Conservation (phyloP, 2,113 vertebrate genomes). For the Burhinus oedicnemus region DNA sequence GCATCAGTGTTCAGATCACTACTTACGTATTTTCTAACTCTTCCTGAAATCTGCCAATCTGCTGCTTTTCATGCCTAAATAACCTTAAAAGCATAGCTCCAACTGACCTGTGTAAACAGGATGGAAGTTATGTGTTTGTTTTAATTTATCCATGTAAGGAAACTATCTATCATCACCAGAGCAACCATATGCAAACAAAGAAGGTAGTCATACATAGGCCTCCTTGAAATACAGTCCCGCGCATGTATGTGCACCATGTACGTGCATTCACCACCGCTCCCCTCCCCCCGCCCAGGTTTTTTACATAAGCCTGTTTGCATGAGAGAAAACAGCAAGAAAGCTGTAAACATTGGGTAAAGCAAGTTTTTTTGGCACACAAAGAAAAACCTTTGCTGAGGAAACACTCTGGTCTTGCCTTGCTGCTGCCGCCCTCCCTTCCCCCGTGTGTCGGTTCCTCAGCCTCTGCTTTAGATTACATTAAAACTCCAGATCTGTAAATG, state of each 20-base stretch:
- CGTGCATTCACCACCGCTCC: not conserved
- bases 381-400: not conserved
- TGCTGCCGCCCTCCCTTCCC: not conserved
- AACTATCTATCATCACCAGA: not conserved
- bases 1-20: not conserved
- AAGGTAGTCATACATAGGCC: not conserved
- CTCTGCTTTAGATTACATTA: conserved; percentile 35
- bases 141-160: not conserved
- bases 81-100: not conserved
- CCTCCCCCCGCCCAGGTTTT: not conserved
- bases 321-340: not conserved
- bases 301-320: not conserved
- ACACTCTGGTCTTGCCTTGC: not conserved
- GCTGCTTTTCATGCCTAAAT: not conserved
- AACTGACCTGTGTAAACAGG: not conserved
- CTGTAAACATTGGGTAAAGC: not conserved
- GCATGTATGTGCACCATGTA: rapidly evolving
- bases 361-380: not conserved
- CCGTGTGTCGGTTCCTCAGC: not conserved
- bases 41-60: not conserved
- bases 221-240: not conserved
- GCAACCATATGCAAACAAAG: not conserved
- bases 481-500: conserved; percentile 29
- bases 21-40: not conserved
- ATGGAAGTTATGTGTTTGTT: not conserved